phyloP scores from a whole-genome alignment of 1,140 invertebrate genomes.

The Drosophila nannoptera region DNA sequence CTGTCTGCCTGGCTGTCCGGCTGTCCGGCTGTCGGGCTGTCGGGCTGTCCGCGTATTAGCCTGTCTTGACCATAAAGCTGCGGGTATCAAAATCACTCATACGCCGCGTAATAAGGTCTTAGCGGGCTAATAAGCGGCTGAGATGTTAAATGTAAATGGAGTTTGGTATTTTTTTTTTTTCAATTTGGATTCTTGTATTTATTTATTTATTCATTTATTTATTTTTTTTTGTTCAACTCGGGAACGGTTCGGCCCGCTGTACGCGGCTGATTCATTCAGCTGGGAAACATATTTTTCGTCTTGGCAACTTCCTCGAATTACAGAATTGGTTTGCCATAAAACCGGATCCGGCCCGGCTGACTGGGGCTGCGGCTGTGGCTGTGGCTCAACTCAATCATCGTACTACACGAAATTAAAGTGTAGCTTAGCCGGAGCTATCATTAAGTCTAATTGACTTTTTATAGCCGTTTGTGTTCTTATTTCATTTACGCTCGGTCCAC shows the following conservation, averaged over 20 bases:
- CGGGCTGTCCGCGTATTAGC: constrained; percentile 14
- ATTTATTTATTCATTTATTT: too few species aligned
- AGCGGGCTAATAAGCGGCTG: constrained; percentile 48
- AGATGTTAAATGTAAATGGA: constrained; percentile 39
- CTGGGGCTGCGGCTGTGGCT: constrained; percentile 16
- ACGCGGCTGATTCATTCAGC: constrained; percentile 70
- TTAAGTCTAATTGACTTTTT: constrained; percentile 75
- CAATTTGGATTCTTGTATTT: neutral
- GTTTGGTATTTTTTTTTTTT: neutral
- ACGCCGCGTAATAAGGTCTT: constrained; percentile 48
- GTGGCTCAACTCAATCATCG: constrained; percentile 28
- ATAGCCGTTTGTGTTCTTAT: constrained; percentile 55
- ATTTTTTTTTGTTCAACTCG: constrained; percentile 30
- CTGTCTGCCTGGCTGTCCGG: too few species aligned
- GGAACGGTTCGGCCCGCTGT: constrained; percentile 29
- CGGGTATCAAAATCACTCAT: constrained; percentile 36
- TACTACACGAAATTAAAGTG: constrained; percentile 61
- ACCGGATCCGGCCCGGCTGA: constrained; percentile 47
- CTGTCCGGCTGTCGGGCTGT: neutral
- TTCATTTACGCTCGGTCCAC: constrained; percentile 22
- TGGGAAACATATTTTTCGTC: constrained; percentile 10
- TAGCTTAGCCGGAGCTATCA: constrained; percentile 66
- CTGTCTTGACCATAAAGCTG: constrained; percentile 2
- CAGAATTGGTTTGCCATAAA: constrained; percentile 17
- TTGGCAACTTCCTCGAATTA: constrained; percentile 47